A percentile compares a stretch with the other conserved stretches of the same genome.
Conservation (phyloP, 2,113 vertebrate species). For the Salvelinus fontinalis region DNA sequence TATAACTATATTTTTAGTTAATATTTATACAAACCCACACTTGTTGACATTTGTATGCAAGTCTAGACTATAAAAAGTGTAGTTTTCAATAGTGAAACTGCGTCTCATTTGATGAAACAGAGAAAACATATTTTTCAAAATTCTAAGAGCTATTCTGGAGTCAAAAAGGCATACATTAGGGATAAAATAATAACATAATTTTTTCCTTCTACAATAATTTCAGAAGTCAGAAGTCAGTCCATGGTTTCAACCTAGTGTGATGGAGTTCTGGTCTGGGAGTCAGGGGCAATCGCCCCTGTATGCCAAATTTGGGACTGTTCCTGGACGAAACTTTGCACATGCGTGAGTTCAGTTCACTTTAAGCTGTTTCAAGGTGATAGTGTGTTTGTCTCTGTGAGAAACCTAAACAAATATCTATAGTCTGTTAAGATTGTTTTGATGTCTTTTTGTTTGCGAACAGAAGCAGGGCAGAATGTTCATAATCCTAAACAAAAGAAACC, state of each 20-base stretch:
- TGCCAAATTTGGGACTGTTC: constrained; percentile 61
- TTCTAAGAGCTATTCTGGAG: background rate
- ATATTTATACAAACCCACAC: background rate
- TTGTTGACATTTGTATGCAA: background rate
- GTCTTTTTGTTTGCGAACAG: background rate
- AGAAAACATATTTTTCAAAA: background rate
- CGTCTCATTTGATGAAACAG: too few species aligned
- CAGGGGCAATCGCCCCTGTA: constrained; percentile 50
- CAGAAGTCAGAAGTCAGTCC: constrained; percentile 34
- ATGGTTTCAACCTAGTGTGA: constrained; percentile 42
- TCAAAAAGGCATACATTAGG: background rate
- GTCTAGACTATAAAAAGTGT: background rate
- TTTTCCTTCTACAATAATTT: constrained; percentile 15
- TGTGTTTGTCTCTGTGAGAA: background rate
- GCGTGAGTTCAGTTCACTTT: constrained; percentile 45
- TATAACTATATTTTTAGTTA: background rate
- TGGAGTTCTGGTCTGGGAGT: constrained; percentile 67
- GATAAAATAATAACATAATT: background rate
- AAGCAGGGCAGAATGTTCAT: background rate
- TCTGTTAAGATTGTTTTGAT: background rate
- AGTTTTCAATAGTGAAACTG: too few species aligned
- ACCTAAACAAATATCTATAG: constrained; percentile 1
- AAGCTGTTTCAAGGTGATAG: background rate
- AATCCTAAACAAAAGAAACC: background rate
- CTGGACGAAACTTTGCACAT: constrained; percentile 57